phyloP scores from a whole-genome alignment of 2,888 invertebrate genomes.

The Octonoba sinensis region DNA sequence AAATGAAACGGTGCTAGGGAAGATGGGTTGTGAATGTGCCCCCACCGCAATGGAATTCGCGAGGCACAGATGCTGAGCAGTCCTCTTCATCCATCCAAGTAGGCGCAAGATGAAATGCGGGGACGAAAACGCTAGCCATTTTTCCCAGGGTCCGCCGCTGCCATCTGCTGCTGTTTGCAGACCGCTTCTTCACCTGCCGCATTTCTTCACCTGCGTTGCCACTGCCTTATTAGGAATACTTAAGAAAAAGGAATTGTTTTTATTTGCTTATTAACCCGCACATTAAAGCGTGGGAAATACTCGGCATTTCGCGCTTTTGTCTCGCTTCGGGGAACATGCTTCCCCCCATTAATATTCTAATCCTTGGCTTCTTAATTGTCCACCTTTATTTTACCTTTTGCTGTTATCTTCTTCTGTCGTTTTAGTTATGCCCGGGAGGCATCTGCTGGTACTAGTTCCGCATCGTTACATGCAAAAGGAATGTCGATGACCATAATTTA shows the following conservation, averaged over 20 bases:
- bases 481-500: too few relatives aligned
- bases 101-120: not conserved
- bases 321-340: not conserved
- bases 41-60: too few relatives aligned
- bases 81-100: not conserved
- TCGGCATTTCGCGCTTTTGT: not conserved
- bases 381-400: too few relatives aligned
- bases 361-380: too few relatives aligned
- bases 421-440: too few relatives aligned
- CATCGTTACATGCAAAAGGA: too few relatives aligned
- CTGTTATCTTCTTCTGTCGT: too few relatives aligned
- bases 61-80: conserved; percentile 3
- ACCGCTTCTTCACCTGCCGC: conserved; percentile 6
- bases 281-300: conserved; percentile 31
- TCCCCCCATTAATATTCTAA: too few relatives aligned
- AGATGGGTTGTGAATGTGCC: too few relatives aligned
- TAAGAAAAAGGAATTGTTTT: conserved; percentile 19
- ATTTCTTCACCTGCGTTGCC: conserved; percentile 26
- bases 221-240: conserved; percentile 17
- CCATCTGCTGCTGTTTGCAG: conserved; percentile 18
- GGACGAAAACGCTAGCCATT: not conserved
- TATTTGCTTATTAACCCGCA: conserved; percentile 13
- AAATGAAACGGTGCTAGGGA: too few relatives aligned
- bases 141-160: conserved; percentile 2
- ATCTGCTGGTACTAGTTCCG: too few relatives aligned